Percentiles rank a stretch among this genome's conserved stretches.
Evolutionary conservation across 2,113 vertebrate species (phyloP).

Genomic region (Caranx ignobilis): DNA sequence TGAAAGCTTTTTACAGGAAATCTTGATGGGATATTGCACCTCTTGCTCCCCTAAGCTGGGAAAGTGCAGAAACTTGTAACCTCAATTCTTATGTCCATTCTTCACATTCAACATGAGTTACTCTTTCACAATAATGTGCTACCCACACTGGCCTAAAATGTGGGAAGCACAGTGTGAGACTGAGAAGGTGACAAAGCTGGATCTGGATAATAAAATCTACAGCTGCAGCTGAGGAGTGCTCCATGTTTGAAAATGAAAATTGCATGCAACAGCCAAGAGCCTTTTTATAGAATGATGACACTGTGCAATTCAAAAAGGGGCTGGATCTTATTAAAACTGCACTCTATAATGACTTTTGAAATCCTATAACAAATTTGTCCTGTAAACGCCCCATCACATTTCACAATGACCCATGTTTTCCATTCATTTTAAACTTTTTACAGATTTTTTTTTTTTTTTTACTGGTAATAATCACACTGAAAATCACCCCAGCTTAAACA

Average conservation of each 20-base stretch:
- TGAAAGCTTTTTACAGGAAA: constrained; percentile 8
- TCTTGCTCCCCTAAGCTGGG: not conserved
- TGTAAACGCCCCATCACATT: constrained; percentile 39
- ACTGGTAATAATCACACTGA: constrained; percentile 50
- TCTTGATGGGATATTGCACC: constrained; percentile 12
- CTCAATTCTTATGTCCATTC: constrained; percentile 9
- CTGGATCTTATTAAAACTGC: constrained; percentile 45
- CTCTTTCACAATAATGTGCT: not conserved
- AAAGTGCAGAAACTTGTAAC: not conserved
- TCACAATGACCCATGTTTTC: constrained; percentile 32
- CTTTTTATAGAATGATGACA: constrained; percentile 43
- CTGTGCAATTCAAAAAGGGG: constrained; percentile 24
- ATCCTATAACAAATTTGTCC: constrained; percentile 48
- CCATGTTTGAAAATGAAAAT: constrained; percentile 31
- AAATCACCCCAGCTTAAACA: constrained; percentile 34
- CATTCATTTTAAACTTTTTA: constrained; percentile 37
- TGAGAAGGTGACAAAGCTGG: constrained; percentile 41
- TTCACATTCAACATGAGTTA: constrained; percentile 8
- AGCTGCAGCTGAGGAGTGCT: constrained; percentile 25
- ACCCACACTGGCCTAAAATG: constrained; percentile 5
- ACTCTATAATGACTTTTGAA: constrained; percentile 34
- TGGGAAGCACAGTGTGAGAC: constrained; percentile 17
- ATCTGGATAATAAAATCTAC: constrained; percentile 37
- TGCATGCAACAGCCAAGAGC: constrained; percentile 11
- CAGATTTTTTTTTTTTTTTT: constrained; percentile 29